These are phyloP conservation scores for Drosophila emarginata DNA, from an alignment of 2,888 invertebrate species.

Conservation along the genomic window DNA sequence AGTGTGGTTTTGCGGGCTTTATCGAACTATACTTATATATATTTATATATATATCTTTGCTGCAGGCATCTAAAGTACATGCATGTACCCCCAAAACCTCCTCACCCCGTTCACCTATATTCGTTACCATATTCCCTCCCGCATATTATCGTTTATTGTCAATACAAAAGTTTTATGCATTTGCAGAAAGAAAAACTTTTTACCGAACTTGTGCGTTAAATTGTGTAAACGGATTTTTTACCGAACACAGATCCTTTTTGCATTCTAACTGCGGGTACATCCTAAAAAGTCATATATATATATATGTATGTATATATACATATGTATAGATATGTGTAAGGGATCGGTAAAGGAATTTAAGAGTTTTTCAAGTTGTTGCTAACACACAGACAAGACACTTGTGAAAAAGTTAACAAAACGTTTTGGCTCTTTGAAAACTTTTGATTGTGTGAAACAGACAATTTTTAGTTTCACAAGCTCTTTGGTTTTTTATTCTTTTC, in stretches of 20 bases:
- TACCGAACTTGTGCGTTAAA: conserved; percentile 58
- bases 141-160: conserved; percentile 69
- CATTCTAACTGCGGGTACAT: conserved; percentile 10
- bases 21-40: conserved; percentile 34
- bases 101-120: conserved; percentile 12
- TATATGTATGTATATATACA: too few relatives aligned
- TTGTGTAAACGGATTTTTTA: conserved; percentile 59
- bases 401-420: conserved; percentile 70
- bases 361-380: conserved; percentile 31
- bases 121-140: neutral
- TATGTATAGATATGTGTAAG: neutral
- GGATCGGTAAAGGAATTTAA: conserved; percentile 37
- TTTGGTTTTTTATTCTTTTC: conserved; percentile 1
- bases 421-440: conserved; percentile 58
- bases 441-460: conserved; percentile 29
- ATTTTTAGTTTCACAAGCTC: neutral
- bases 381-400: conserved; percentile 35
- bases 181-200: conserved; percentile 53
- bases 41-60: conserved; percentile 3
- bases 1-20: conserved; percentile 62
- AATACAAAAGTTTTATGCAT: conserved; percentile 72
- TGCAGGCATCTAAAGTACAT: conserved; percentile 2
- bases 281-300: conserved; percentile 26
- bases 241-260: conserved; percentile 41
- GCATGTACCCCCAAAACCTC: conserved; percentile 28